A percentile compares a stretch with the other conserved stretches of the same genome.
These are phyloP conservation scores for Enteromius anoplus DNA, from an alignment of 2,797 vertebrate species.

Conservation along the genomic window DNA sequence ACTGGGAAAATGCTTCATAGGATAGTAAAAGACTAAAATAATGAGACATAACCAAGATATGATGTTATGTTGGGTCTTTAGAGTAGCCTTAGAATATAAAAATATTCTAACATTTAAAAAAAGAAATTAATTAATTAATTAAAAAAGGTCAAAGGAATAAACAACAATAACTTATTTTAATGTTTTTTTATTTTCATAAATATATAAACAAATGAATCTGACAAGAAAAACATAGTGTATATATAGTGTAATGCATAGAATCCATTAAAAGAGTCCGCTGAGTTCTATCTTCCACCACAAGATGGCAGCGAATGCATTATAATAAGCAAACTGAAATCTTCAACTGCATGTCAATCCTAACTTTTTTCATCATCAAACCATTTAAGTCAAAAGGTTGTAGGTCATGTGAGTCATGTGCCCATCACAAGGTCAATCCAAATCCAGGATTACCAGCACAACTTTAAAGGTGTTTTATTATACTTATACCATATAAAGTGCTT, in stretches of 20 bases:
- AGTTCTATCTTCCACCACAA: conserved; percentile 18
- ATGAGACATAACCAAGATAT: too few species aligned
- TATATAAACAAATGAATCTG: not conserved
- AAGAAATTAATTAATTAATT: too few species aligned
- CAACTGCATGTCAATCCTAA: not conserved
- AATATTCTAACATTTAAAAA: too few species aligned
- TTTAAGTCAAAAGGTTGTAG: not conserved
- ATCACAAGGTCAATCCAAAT: not conserved
- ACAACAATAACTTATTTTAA: not conserved
- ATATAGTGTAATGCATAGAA: too few species aligned
- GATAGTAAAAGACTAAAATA: too few species aligned
- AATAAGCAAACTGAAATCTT: not conserved
- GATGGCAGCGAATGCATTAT: conserved; percentile 35
- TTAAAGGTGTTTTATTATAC: not conserved
- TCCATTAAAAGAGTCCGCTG: not conserved
- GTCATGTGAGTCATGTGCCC: not conserved
- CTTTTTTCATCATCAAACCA: not conserved
- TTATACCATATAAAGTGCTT: not conserved
- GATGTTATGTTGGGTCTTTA: too few species aligned
- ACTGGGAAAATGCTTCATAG: too few species aligned
- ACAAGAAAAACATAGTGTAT: not conserved
- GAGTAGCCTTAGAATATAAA: too few species aligned
- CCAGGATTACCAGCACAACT: not conserved
- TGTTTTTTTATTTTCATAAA: not conserved
- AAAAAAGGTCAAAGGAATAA: not conserved